Evolutionary conservation across 2,113 vertebrate species (phyloP).

Genomic region (Callionymus lyra): DNA sequence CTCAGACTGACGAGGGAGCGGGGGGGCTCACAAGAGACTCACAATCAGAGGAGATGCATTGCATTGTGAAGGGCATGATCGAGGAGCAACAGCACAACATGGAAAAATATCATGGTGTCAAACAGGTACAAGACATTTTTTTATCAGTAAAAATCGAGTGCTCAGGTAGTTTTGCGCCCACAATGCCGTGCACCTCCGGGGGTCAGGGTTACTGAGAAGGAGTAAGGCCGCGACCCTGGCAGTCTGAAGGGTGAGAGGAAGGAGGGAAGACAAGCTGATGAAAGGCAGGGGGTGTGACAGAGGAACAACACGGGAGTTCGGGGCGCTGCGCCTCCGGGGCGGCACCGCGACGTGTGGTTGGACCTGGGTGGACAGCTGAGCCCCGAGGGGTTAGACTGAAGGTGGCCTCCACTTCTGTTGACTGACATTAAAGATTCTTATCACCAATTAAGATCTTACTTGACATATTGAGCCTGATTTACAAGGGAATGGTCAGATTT

Average conservation of each 20-base stretch:
- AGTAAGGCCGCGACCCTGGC: constrained; percentile 41
- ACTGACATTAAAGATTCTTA: no score
- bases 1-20: constrained; percentile 72
- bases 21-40: constrained; percentile 49
- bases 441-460: no score
- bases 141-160: constrained; percentile 45
- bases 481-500: no score
- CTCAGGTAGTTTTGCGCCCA: constrained; percentile 76
- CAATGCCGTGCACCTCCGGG: constrained; percentile 76
- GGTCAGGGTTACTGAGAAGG: constrained; percentile 45
- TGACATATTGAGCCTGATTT: no score
- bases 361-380: constrained; percentile 44
- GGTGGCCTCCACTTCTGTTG: constrained; percentile 30
- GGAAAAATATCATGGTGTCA: constrained; percentile 6
- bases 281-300: constrained; percentile 68
- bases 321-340: constrained; percentile 28
- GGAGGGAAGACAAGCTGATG: constrained; percentile 83
- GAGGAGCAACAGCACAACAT: constrained; percentile 55
- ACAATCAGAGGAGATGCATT: constrained; percentile 67
- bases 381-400: constrained; percentile 26
- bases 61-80: constrained; percentile 70
- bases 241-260: constrained; percentile 88
- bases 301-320: constrained; percentile 55
- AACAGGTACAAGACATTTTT: neutral
- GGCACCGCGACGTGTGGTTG: constrained; percentile 44